A percentile compares a stretch with the other conserved stretches of the same genome.
These are phyloP conservation scores for Quadriops clusia DNA, from an alignment of 2,888 invertebrate species.

Conservation along the genomic window DNA sequence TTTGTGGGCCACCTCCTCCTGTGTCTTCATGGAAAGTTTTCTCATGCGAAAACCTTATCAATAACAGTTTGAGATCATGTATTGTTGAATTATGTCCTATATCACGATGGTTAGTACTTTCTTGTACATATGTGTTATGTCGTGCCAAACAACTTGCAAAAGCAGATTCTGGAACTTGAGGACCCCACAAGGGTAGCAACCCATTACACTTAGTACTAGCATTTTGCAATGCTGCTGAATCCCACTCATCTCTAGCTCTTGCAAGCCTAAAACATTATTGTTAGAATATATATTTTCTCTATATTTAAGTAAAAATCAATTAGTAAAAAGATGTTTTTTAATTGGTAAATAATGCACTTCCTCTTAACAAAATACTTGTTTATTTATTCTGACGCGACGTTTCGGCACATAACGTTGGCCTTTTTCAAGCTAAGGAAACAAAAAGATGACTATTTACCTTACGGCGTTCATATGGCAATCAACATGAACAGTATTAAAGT, in stretches of 20 bases:
- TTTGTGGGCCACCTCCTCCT: slow-evolving; percentile 92
- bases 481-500: slow-evolving; percentile 96
- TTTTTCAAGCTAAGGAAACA: too few species aligned
- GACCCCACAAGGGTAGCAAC: slow-evolving; percentile 91
- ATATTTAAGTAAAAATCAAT: slow-evolving; percentile 1
- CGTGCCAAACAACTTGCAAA: slow-evolving; percentile 89
- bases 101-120: slow-evolving; percentile 61
- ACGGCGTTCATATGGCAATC: slow-evolving; percentile 98
- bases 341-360: too few species aligned
- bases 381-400: too few species aligned
- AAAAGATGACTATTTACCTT: slow-evolving; percentile 37
- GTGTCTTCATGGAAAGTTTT: slow-evolving; percentile 96
- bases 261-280: slow-evolving; percentile 24
- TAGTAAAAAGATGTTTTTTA: not conserved
- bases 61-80: slow-evolving; percentile 83
- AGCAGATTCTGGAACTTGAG: slow-evolving; percentile 82
- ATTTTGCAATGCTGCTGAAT: slow-evolving; percentile 93
- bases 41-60: slow-evolving; percentile 83
- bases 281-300: slow-evolving; percentile 3
- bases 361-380: too few species aligned
- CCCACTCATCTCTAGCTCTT: slow-evolving; percentile 83
- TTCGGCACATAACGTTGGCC: too few species aligned
- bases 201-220: slow-evolving; percentile 97
- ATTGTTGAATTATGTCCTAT: slow-evolving; percentile 71
- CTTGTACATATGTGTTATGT: slow-evolving; percentile 75